Evolutionary conservation across 2,888 invertebrate species (phyloP).

Genomic region (Smittia aterrima): DNA sequence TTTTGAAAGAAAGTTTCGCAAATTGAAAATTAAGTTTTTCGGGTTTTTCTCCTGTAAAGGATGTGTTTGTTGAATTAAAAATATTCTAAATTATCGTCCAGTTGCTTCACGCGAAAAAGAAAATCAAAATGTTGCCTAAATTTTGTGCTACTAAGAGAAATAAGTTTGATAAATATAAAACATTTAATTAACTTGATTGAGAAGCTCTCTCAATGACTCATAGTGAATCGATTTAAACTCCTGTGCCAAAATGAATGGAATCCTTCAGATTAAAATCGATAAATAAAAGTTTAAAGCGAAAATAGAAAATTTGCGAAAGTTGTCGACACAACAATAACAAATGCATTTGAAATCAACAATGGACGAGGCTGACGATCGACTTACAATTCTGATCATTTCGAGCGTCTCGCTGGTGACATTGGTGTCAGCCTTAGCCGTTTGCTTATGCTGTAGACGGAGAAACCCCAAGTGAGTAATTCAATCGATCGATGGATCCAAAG

Average conservation of each 20-base stretch:
- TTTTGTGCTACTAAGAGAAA: too few relatives aligned
- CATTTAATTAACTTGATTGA: too few relatives aligned
- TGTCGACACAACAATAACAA: neutral
- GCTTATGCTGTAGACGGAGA: slow-evolving; percentile 72
- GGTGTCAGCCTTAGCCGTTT: slow-evolving; percentile 61
- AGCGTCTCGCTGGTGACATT: slow-evolving; percentile 46
- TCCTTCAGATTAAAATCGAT: neutral
- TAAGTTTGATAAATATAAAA: too few relatives aligned
- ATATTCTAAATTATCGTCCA: too few relatives aligned
- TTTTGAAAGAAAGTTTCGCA: too few relatives aligned
- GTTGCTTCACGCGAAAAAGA: too few relatives aligned
- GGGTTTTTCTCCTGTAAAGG: too few relatives aligned
- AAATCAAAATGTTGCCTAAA: neutral
- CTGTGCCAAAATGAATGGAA: slow-evolving; percentile 2
- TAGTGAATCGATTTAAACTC: neutral
- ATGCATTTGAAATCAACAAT: neutral
- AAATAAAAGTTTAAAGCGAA: neutral
- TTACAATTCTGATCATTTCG: slow-evolving; percentile 18
- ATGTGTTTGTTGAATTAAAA: too few relatives aligned
- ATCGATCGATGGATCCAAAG: neutral
- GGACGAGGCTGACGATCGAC: neutral
- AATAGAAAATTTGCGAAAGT: slow-evolving; percentile 10
- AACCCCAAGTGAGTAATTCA: slow-evolving; percentile 66
- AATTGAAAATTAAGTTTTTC: too few relatives aligned
- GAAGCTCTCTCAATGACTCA: neutral